phyloP scores from a whole-genome alignment of 2,113 vertebrate species.

The Grallaria varia region DNA sequence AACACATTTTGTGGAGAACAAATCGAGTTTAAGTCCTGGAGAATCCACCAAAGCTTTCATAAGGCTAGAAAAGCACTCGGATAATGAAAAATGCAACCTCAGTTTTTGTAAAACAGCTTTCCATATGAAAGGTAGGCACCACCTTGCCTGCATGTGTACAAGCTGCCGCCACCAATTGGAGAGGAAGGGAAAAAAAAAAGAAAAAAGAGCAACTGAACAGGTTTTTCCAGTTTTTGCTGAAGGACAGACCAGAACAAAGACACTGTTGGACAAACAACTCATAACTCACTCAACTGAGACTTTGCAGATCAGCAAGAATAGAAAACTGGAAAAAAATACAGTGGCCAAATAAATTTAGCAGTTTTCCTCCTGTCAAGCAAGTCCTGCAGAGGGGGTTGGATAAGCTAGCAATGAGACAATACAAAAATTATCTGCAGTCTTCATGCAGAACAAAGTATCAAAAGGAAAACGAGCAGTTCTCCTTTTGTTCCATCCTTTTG shows the following conservation, averaged over 20 bases:
- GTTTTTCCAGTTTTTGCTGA: slow-evolving; percentile 57
- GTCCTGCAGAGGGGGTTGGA: neutral
- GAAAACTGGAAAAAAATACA: neutral
- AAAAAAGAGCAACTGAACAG: neutral
- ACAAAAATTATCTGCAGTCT: neutral
- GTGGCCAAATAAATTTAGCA: neutral
- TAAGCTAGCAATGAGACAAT: neutral
- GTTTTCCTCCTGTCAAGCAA: neutral
- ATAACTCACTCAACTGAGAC: neutral
- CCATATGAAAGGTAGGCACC: slow-evolving; percentile 27
- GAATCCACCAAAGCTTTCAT: neutral
- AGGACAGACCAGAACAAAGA: slow-evolving; percentile 51
- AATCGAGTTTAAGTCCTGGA: neutral
- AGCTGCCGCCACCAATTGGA: slow-evolving; percentile 44
- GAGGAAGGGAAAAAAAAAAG: neutral
- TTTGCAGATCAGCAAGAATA: neutral
- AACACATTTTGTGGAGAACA: neutral
- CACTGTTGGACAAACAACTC: neutral
- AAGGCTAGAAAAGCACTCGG: neutral
- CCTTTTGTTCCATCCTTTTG: neutral
- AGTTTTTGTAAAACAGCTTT: slow-evolving; percentile 9
- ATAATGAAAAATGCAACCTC: neutral
- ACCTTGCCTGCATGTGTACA: slow-evolving; percentile 8
- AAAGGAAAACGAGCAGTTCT: neutral
- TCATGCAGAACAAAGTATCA: neutral